Percentiles rank a stretch among this genome's conserved stretches.
Evolutionary conservation across 2,113 vertebrate species (phyloP).

Genomic region (Junco hyemalis): DNA sequence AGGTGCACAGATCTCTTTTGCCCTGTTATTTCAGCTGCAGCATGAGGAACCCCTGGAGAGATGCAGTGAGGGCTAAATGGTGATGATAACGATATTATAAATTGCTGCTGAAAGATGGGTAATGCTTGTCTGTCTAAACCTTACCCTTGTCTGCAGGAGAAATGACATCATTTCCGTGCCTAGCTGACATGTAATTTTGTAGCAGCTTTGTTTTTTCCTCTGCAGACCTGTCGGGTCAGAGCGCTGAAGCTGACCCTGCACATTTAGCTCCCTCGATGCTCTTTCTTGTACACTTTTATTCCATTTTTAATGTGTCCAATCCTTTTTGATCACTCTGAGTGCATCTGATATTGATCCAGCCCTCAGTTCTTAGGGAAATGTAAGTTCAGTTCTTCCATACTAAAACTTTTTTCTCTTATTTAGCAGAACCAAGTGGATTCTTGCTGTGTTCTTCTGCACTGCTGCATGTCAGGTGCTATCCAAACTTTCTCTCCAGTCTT

Average conservation of each 20-base stretch:
- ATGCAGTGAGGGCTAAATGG: background rate
- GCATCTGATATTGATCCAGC: background rate
- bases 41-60: background rate
- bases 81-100: background rate
- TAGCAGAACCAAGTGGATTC: background rate
- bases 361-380: background rate
- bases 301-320: background rate
- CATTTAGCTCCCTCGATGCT: background rate
- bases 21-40: background rate
- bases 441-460: background rate
- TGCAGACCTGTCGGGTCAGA: background rate
- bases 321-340: background rate
- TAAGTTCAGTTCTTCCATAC: background rate
- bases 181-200: background rate
- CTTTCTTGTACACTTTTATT: background rate
- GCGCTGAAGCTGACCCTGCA: background rate
- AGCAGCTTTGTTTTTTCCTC: background rate
- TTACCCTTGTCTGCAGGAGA: background rate
- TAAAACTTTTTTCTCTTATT: background rate
- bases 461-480: accelerated
- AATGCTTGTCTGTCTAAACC: background rate
- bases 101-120: background rate
- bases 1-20: background rate
- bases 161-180: background rate
- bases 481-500: background rate